Evolutionary conservation across 2,797 vertebrate species (phyloP).

Genomic region (Sternotherus odoratus): DNA sequence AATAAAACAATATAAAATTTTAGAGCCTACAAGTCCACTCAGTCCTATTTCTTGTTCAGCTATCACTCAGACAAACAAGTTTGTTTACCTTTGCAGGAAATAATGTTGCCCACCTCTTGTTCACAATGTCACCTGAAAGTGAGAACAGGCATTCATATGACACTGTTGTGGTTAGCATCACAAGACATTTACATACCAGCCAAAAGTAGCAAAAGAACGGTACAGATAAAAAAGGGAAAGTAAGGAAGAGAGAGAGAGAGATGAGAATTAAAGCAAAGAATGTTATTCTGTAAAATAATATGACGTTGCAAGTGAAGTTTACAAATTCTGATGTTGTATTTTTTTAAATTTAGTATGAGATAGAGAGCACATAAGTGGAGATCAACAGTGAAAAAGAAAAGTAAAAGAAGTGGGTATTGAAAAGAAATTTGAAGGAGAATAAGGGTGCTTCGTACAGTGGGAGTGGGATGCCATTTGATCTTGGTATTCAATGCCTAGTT

Average conservation of each 20-base stretch:
- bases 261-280: not conserved
- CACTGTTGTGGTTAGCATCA: too few relatives aligned
- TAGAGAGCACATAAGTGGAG: not conserved
- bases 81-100: too few relatives aligned
- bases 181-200: too few relatives aligned
- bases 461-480: not conserved
- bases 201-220: not conserved
- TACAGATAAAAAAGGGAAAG: not conserved
- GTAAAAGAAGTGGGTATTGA: not conserved
- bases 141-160: too few relatives aligned
- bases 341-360: not conserved
- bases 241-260: not conserved
- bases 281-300: not conserved
- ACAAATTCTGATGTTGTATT: not conserved
- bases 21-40: too few relatives aligned
- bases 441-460: not conserved
- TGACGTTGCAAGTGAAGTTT: not conserved
- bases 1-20: too few relatives aligned
- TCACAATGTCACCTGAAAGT: too few relatives aligned
- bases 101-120: too few relatives aligned
- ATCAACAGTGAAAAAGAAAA: not conserved
- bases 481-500: not conserved
- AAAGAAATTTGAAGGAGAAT: not conserved
- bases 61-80: too few relatives aligned
- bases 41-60: too few relatives aligned